Base-by-base conservation (phyloP, 2,113 vertebrate species). In the Petaurus breviceps region DNA sequence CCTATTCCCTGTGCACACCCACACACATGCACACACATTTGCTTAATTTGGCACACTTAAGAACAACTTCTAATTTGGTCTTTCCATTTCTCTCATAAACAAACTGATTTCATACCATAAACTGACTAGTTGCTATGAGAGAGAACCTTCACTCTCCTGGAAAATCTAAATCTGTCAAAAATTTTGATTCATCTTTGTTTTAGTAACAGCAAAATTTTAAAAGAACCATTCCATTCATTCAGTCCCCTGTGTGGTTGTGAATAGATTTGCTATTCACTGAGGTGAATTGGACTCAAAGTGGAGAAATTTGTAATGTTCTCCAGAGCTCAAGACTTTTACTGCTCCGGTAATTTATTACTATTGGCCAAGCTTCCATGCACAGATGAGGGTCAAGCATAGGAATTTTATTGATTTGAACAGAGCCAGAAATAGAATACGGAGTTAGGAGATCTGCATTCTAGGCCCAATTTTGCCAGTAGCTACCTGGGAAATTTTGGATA, bases 241-340 rank as follows among this genome's bases (percentile, higher is more conserved):
- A 84, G 68, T 84, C 68, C 68, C 68, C 68, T 84, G 68, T 84
- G n/a, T 84, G 68, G 68, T 43, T 84, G 68, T 84, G 68, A 84
- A 84, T 84, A 84, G n/a, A 84, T 84, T 84, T 84, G 68, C 68
- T 43, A 84, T 84, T 84, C 68, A 84, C 68, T 43, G 68, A 22
- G 68, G 68, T 84, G 68, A 84, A 84, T 43, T 84, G 37, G 37
- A 84, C n/a, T 84, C 37, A 43, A 84, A 43, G n/a, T 23, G 68
- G 68, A 84, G 68, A 84, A 84, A 84, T 84, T 84, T 84, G 68
- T 84, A 84, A 84, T 84, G 68, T 84, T 84, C 68, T 84, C 68
- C 68, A 84, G 68, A 43, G 68, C 68, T 84, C 68, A 84, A 23
- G n/a, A 84, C n/a, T 84, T 84, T 84, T 84, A 84, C 68, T 84